A percentile compares a stretch with the other conserved stretches of the same genome.
Evolutionary conservation across 2,888 invertebrate species (phyloP).

Genomic region (Drosophila yooni): DNA sequence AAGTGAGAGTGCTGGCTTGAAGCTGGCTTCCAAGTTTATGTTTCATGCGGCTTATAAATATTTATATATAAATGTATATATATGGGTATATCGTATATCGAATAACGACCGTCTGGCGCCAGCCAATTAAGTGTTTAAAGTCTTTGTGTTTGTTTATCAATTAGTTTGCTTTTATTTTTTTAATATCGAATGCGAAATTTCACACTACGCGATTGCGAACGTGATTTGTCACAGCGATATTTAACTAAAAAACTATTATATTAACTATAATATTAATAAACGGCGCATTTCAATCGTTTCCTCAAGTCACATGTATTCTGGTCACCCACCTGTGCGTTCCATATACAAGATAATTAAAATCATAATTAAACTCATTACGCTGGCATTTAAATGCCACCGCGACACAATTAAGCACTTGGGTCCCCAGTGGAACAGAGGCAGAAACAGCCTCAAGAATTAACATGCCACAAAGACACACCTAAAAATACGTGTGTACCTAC

Average conservation of each 20-base stretch:
- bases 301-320: slow-evolving; percentile 15
- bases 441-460: slow-evolving; percentile 29
- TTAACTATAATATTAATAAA: slow-evolving; percentile 1
- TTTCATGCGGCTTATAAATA: slow-evolving; percentile 18
- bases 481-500: slow-evolving; percentile 5
- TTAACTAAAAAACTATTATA: not conserved
- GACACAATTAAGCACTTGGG: slow-evolving; percentile 58
- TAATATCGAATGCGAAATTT: slow-evolving; percentile 32
- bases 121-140: slow-evolving; percentile 62
- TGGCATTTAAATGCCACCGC: slow-evolving; percentile 53
- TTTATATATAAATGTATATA: slow-evolving; percentile 1
- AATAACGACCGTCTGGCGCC: slow-evolving; percentile 68
- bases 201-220: slow-evolving; percentile 24
- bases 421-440: slow-evolving; percentile 9
- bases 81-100: slow-evolving; percentile 4
- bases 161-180: slow-evolving; percentile 54
- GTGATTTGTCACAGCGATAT: slow-evolving; percentile 13
- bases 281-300: slow-evolving; percentile 11
- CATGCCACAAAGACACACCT: slow-evolving; percentile 30
- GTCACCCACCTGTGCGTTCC: slow-evolving; percentile 43
- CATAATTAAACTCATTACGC: slow-evolving; percentile 76
- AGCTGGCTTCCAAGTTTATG: slow-evolving; percentile 30
- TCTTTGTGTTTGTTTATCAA: slow-evolving; percentile 59
- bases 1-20: slow-evolving; percentile 50
- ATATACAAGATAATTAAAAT: slow-evolving; percentile 62